Percentiles rank a stretch among this genome's conserved stretches.
These are phyloP conservation scores for Pseudorectes ferrugineus DNA, from an alignment of 2,113 vertebrate genomes.

Conservation along the genomic window DNA sequence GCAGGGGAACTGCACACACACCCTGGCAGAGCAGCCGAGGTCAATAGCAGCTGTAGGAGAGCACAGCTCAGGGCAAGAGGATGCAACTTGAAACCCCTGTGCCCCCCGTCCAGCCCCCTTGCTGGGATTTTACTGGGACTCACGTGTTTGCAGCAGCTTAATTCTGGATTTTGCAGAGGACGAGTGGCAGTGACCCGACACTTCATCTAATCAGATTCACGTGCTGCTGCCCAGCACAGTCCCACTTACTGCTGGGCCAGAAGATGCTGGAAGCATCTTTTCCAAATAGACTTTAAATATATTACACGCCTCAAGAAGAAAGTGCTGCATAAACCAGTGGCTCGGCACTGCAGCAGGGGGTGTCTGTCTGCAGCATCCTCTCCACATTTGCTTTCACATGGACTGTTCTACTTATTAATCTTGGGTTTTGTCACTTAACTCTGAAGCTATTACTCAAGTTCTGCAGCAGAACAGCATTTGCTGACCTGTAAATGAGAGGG, in stretches of 20 bases:
- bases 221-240: background rate
- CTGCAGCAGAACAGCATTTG: background rate
- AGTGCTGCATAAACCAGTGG: background rate
- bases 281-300: background rate
- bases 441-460: background rate
- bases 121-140: background rate
- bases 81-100: accelerated
- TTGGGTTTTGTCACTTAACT: background rate
- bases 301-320: background rate
- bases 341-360: accelerated
- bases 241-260: background rate
- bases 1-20: accelerated
- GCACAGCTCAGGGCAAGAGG: background rate
- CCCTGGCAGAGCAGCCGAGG: background rate
- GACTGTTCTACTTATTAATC: background rate
- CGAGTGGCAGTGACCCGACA: accelerated
- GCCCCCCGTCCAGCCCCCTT: background rate
- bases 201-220: background rate
- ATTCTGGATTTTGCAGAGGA: background rate
- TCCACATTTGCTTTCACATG: background rate
- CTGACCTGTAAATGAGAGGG: background rate
- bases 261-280: background rate
- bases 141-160: accelerated
- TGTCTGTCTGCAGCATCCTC: background rate
- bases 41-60: background rate